These are phyloP conservation scores for Chrysomela aeneicollis DNA, from an alignment of 2,888 invertebrate genomes.

Conservation along the genomic window DNA sequence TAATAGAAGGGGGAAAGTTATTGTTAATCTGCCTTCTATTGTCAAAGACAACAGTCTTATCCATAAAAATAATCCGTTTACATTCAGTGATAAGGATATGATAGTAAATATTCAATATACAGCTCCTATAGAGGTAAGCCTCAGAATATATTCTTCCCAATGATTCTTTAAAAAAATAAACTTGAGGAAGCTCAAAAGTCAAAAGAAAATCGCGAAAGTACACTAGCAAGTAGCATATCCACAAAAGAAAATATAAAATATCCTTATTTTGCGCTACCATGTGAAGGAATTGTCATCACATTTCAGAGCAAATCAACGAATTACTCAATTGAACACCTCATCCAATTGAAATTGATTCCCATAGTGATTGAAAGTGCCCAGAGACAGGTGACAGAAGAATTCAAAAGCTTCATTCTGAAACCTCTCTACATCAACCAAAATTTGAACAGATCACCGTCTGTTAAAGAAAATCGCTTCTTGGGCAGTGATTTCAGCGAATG, in stretches of 20 bases:
- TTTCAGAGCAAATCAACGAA: slow-evolving; percentile 49
- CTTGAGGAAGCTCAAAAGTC: too few species aligned
- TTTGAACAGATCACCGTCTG: slow-evolving; percentile 44
- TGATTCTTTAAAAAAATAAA: too few species aligned
- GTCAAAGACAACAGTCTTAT: slow-evolving; percentile 59
- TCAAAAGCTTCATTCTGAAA: slow-evolving; percentile 63
- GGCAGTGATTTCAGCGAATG: slow-evolving; percentile 66
- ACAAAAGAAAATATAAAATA: too few species aligned
- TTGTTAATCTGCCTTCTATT: slow-evolving; percentile 59
- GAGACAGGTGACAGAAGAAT: slow-evolving; percentile 62
- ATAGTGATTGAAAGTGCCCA: slow-evolving; percentile 58
- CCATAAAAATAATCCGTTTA: slow-evolving; percentile 61
- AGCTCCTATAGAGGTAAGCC: slow-evolving; percentile 45
- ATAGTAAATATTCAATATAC: slow-evolving; percentile 59
- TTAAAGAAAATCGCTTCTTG: slow-evolving; percentile 48
- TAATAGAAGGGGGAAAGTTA: slow-evolving; percentile 53
- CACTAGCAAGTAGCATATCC: too few species aligned
- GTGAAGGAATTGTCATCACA: too few species aligned
- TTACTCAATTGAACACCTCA: slow-evolving; percentile 61
- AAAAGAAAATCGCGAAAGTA: too few species aligned
- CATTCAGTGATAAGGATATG: slow-evolving; percentile 60
- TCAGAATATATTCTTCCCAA: not conserved
- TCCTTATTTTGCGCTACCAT: too few species aligned
- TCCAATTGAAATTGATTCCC: slow-evolving; percentile 62
- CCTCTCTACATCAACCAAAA: slow-evolving; percentile 61